Percentiles rank a stretch among this genome's conserved stretches.
Evolutionary conservation across 2,888 invertebrate genomes (phyloP).

Genomic region (Cerastoderma edule): DNA sequence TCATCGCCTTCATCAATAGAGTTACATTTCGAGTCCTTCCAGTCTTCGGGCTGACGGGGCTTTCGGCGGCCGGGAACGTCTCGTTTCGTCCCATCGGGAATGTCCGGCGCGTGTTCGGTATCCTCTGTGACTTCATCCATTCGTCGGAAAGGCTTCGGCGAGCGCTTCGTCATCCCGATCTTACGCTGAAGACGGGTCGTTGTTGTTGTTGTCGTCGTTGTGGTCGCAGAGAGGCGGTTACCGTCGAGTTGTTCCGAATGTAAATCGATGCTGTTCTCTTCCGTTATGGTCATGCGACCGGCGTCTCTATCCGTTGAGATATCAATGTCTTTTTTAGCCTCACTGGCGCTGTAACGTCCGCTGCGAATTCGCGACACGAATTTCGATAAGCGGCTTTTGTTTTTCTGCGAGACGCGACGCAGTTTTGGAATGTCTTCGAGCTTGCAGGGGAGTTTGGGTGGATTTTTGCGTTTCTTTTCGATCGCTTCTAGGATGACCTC

Average conservation of each 20-base stretch:
- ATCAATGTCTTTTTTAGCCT: slow-evolving; percentile 50
- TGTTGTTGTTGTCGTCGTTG: background rate
- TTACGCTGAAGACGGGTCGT: background rate
- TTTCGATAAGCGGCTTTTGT: slow-evolving; percentile 61
- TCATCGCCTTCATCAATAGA: slow-evolving; percentile 62
- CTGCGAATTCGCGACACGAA: slow-evolving; percentile 60
- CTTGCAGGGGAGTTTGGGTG: slow-evolving; percentile 64
- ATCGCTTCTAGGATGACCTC: slow-evolving; percentile 77
- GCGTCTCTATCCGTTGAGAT: slow-evolving; percentile 40
- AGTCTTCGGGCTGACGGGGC: slow-evolving; percentile 47
- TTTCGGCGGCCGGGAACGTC: slow-evolving; percentile 56
- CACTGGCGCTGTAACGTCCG: slow-evolving; percentile 43
- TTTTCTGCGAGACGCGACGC: slow-evolving; percentile 66
- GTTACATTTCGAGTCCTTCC: slow-evolving; percentile 60
- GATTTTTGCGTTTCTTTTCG: slow-evolving; percentile 65
- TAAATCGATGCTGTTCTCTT: slow-evolving; percentile 38
- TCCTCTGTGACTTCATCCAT: slow-evolving; percentile 7
- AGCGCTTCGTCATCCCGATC: slow-evolving; percentile 13
- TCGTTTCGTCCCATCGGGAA: slow-evolving; percentile 25
- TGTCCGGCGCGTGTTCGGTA: background rate
- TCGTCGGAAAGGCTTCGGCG: background rate
- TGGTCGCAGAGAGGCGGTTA: no score
- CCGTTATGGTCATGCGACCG: slow-evolving; percentile 21
- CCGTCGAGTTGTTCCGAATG: slow-evolving; percentile 14
- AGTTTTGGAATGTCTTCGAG: slow-evolving; percentile 67